A percentile compares a stretch with the other conserved stretches of the same genome.
Evolutionary conservation across 2,888 invertebrate species (phyloP).

Genomic region (Marasmarcha lunaedactyla): DNA sequence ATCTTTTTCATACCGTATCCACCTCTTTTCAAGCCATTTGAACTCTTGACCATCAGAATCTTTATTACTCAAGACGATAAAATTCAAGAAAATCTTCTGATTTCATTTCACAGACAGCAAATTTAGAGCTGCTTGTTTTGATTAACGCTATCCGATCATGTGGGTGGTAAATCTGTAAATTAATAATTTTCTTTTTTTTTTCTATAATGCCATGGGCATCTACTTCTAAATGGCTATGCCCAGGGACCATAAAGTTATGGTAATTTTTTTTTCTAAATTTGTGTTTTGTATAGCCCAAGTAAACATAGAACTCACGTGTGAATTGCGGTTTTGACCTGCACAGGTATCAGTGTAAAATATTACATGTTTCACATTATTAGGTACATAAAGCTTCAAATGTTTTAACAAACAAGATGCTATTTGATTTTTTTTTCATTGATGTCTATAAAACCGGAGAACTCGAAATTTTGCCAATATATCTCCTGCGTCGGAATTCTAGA

Average conservation of each 20-base stretch:
- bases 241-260: conserved; percentile 14
- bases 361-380: conserved; percentile 7
- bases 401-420: too few species aligned
- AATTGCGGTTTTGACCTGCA: conserved; percentile 17
- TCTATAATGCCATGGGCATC: conserved; percentile 14
- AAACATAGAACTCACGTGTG: conserved; percentile 17
- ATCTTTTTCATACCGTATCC: too few species aligned
- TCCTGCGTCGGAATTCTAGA: too few species aligned
- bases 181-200: conserved; percentile 12
- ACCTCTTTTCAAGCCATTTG: too few species aligned
- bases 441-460: too few species aligned
- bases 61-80: conserved; percentile 2
- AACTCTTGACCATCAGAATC: too few species aligned
- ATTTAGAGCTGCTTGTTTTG: conserved; percentile 7
- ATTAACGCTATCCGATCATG: conserved; percentile 10
- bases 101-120: conserved; percentile 8
- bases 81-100: conserved; percentile 3
- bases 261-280: conserved; percentile 7
- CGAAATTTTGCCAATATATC: too few species aligned
- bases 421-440: conserved; percentile 5
- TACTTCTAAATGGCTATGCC: conserved; percentile 16
- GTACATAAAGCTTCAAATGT: conserved; percentile 8
- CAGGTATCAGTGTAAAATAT: conserved; percentile 12
- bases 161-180: conserved; percentile 9
- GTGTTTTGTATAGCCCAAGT: conserved; percentile 10